phyloP scores from a whole-genome alignment of 2,113 vertebrate species.

The Mesitornis unicolor region DNA sequence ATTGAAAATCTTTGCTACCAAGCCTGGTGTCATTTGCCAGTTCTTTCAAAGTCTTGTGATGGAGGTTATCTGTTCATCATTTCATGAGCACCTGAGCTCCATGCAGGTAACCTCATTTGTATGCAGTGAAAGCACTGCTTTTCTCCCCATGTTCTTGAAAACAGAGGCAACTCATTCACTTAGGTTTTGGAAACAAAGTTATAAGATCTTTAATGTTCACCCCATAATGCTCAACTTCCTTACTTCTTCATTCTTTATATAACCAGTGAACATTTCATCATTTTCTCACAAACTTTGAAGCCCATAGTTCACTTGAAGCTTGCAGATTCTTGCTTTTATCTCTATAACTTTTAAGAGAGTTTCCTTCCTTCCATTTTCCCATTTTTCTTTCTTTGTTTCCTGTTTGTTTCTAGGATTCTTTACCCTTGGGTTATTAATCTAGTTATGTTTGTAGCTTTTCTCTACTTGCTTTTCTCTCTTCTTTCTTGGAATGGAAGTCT shows the following conservation, averaged over 20 bases:
- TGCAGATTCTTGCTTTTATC: not conserved
- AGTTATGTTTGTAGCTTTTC: not conserved
- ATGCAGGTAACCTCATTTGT: not conserved
- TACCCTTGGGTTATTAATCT: not conserved
- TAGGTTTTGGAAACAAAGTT: not conserved
- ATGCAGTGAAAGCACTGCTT: not conserved
- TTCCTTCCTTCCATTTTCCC: not conserved
- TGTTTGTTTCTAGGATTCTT: not conserved
- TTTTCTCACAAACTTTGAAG: not conserved
- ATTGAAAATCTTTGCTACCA: not conserved
- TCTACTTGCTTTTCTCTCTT: not conserved
- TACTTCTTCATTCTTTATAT: not conserved
- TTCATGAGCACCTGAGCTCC: not conserved
- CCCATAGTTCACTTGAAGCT: not conserved
- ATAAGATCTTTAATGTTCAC: not conserved
- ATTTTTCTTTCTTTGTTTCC: not conserved
- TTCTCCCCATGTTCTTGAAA: not conserved
- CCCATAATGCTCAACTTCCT: not conserved
- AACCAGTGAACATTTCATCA: not conserved
- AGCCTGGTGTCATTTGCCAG: not conserved
- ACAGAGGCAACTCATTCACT: not conserved
- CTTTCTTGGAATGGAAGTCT: not conserved
- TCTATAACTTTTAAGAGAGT: not conserved
- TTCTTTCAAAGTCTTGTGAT: not conserved
- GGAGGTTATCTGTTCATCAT: not conserved